phyloP scores from a whole-genome alignment of 2,888 invertebrate genomes.

The Acleris literana region DNA sequence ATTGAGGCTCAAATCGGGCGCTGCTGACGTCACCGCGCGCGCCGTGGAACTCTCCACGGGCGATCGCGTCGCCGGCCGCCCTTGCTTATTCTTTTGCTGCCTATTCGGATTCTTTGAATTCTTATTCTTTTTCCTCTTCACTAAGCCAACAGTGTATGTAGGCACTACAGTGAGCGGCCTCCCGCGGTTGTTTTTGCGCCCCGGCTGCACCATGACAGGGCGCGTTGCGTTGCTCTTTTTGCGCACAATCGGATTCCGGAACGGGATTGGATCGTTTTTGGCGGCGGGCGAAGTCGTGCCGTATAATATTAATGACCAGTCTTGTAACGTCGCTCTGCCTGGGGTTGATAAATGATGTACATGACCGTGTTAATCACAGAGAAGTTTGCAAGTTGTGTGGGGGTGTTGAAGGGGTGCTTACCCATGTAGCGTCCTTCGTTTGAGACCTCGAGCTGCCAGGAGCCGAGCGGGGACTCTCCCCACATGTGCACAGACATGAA shows the following conservation, averaged over 20 bases:
- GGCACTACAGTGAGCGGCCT: slow-evolving; percentile 69
- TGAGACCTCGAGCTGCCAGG: slow-evolving; percentile 97
- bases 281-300: slow-evolving; percentile 89
- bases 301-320: slow-evolving; percentile 96
- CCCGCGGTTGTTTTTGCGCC: slow-evolving; percentile 70
- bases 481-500: slow-evolving; percentile 99
- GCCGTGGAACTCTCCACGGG: slow-evolving; percentile 80
- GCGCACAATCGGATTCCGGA: slow-evolving; percentile 72
- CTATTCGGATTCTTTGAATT: slow-evolving; percentile 81
- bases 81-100: slow-evolving; percentile 80
- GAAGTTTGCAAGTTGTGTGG: slow-evolving; percentile 27
- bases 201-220: slow-evolving; percentile 72
- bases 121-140: slow-evolving; percentile 82
- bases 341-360: slow-evolving; percentile 58
- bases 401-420: slow-evolving; percentile 70
- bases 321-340: slow-evolving; percentile 95
- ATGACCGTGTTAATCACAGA: slow-evolving; percentile 45
- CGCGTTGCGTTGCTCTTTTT: slow-evolving; percentile 73
- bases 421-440: slow-evolving; percentile 96
- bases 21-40: slow-evolving; percentile 55
- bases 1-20: slow-evolving; percentile 72
- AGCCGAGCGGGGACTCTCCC: slow-evolving; percentile 97
- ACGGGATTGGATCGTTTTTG: slow-evolving; percentile 85
- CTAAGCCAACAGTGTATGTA: slow-evolving; percentile 74
- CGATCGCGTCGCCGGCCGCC: slow-evolving; percentile 80